Percentiles rank a stretch among this genome's conserved stretches.
phyloP scores from a whole-genome alignment of 2,888 invertebrate genomes.

The Ditula angustiorana region DNA sequence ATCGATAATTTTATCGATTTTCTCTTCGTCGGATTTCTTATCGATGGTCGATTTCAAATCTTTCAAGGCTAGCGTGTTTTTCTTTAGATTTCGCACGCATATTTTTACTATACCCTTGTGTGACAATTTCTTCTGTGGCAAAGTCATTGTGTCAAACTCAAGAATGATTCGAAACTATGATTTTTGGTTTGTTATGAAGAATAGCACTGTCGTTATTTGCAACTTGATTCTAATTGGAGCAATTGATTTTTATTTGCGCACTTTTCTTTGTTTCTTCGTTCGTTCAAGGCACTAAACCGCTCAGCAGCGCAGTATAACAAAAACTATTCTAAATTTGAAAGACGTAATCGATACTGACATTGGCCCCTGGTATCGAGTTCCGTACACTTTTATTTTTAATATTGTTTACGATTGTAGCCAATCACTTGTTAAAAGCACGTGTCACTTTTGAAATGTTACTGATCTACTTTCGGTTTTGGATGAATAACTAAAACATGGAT shows the following conservation, averaged over 20 bases:
- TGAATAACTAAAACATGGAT: too few relatives aligned
- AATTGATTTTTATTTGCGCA: slow-evolving; percentile 48
- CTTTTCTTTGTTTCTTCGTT: slow-evolving; percentile 51
- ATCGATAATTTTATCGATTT: slow-evolving; percentile 66
- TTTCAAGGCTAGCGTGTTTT: slow-evolving; percentile 72
- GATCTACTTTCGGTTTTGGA: background rate
- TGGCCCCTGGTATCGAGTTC: slow-evolving; percentile 23
- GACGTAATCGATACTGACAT: slow-evolving; percentile 30
- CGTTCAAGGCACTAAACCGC: slow-evolving; percentile 1
- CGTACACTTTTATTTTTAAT: slow-evolving; percentile 25
- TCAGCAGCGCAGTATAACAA: background rate
- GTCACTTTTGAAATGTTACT: slow-evolving; percentile 12
- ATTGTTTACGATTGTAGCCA: slow-evolving; percentile 1
- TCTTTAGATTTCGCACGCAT: slow-evolving; percentile 68
- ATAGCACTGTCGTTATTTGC: too few relatives aligned
- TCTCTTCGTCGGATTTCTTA: slow-evolving; percentile 55
- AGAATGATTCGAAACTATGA: too few relatives aligned
- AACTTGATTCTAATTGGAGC: slow-evolving; percentile 31
- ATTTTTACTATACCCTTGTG: slow-evolving; percentile 61
- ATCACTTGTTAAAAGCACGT: slow-evolving; percentile 8
- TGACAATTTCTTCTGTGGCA: slow-evolving; percentile 51
- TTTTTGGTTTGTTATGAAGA: too few relatives aligned
- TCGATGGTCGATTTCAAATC: slow-evolving; percentile 68
- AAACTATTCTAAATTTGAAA: slow-evolving; percentile 27
- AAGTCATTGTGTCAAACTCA: slow-evolving; percentile 15